Evolutionary conservation across 2,888 invertebrate genomes (phyloP).

Genomic region (Prionchulus punctatus): DNA sequence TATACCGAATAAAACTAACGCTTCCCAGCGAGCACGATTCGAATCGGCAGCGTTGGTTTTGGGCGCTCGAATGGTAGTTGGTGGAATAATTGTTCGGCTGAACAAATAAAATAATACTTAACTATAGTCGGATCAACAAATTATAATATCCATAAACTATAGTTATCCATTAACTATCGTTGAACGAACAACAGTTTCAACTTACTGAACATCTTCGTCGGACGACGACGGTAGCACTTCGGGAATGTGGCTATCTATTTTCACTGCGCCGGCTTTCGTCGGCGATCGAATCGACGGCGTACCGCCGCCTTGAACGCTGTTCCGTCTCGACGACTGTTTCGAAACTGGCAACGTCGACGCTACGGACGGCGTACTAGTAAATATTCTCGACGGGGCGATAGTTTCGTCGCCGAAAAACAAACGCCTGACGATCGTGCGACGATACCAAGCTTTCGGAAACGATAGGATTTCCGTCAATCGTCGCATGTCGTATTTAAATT

Average conservation of each 20-base stretch:
- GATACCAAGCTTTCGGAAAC: slow-evolving; percentile 96
- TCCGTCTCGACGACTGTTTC: neutral
- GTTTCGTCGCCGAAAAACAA: slow-evolving; percentile 84
- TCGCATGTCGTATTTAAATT: slow-evolving; percentile 96
- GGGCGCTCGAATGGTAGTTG: neutral
- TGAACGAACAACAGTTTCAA: too few relatives aligned
- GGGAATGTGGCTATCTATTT: too few relatives aligned
- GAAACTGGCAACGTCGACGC: too few relatives aligned
- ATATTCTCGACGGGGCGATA: slow-evolving; percentile 8
- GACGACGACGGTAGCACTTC: too few relatives aligned
- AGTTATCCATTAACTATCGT: too few relatives aligned
- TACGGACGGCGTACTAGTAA: neutral
- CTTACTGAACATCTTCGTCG: too few relatives aligned
- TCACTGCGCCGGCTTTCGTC: too few relatives aligned
- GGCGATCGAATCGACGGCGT: too few relatives aligned
- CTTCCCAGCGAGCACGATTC: slow-evolving; percentile 55
- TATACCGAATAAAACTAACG: slow-evolving; percentile 80
- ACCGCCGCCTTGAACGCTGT: neutral
- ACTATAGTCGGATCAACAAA: too few relatives aligned
- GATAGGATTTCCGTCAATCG: slow-evolving; percentile 86
- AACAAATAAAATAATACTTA: too few relatives aligned
- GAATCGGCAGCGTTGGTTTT: neutral
- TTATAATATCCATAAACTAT: too few relatives aligned
- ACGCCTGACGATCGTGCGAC: slow-evolving; percentile 73
- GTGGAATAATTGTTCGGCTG: neutral